Conservation (phyloP, 2,888 invertebrate species). For the Pachycephus smyrnensis region DNA sequence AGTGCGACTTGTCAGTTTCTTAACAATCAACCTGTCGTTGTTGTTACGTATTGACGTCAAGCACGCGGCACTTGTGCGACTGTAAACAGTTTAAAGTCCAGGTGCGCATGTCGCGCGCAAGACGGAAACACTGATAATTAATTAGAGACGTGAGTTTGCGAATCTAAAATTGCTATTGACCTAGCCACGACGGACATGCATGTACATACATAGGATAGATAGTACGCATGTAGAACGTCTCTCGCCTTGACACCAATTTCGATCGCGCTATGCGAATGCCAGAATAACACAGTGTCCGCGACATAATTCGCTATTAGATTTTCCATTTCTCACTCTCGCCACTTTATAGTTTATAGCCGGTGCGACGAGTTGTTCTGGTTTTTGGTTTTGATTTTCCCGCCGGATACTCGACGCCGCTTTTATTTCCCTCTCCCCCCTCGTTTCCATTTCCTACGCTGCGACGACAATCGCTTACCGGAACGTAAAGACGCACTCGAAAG, state of each 20-base stretch:
- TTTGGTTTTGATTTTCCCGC: background rate
- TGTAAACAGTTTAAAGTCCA: constrained; percentile 25
- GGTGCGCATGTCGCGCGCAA: constrained; percentile 7
- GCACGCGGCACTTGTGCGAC: background rate
- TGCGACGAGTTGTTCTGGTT: background rate
- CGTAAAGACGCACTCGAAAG: background rate
- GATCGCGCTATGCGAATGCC: background rate
- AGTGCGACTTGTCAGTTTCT: background rate
- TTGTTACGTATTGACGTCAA: background rate
- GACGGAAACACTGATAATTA: background rate
- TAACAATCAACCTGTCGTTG: background rate
- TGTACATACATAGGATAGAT: background rate
- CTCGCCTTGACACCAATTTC: background rate
- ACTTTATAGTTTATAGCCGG: background rate
- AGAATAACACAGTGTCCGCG: background rate
- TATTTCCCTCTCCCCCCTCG: no score
- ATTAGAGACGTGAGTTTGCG: background rate
- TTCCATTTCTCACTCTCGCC: background rate
- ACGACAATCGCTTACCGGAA: background rate
- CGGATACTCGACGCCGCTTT: background rate
- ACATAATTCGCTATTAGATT: background rate
- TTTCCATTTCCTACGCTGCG: background rate
- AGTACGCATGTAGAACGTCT: background rate
- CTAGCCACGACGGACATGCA: background rate
- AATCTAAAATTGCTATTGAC: background rate